Base-by-base conservation (phyloP, 2,797 vertebrate genomes). In the Gadopsis bispinosus region DNA sequence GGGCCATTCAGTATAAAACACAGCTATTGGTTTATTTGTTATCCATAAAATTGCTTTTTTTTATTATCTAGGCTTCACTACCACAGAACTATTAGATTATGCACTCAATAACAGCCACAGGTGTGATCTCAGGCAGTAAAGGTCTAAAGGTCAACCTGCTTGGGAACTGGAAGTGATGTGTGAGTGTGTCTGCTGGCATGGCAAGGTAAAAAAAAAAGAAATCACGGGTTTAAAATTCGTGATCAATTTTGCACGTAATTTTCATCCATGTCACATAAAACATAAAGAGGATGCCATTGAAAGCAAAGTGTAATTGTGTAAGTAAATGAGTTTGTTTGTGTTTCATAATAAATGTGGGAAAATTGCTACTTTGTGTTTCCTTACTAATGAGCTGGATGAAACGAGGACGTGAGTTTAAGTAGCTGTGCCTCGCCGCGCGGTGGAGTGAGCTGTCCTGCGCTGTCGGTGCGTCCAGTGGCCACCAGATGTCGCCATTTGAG, bases 171-270 rank as follows among this genome's bases (percentile, higher is more conserved):
- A 75, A n/a, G 63, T 37, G n/a, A 75, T 73, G 20, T 63, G 48
- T 77, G 22, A 58, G 39, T 50, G 22, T 61, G 39, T 58, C 17
- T 72, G 53, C 41, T 47, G 22, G 33, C 3, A 13, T 78, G 59
- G 48, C 59, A 68, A 73, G 50, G n/a, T 61, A 41, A 82, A 26
- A 26, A 26, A 26, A 26, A n/a, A n/a, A n/a, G n/a, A 13, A 83
- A 79, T 75, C 70, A 74, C 69, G 70, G 73, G 29, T 73, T 79
- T 58, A 4, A 80, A 80, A 72, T 66, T 80, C 50, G 59, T 87
- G 77, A 73, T 64, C 7, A 54, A 47, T 84, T 91, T 94, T 94
- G 89, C 93, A 93, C 90, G 87, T 81, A 73, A 31, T 77, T 81
- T 79, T 76, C 16, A 76, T 79, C 9, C 45, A 53, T 77, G 31